Conservation (phyloP, 2,797 vertebrate species). For the Lophius americanus region DNA sequence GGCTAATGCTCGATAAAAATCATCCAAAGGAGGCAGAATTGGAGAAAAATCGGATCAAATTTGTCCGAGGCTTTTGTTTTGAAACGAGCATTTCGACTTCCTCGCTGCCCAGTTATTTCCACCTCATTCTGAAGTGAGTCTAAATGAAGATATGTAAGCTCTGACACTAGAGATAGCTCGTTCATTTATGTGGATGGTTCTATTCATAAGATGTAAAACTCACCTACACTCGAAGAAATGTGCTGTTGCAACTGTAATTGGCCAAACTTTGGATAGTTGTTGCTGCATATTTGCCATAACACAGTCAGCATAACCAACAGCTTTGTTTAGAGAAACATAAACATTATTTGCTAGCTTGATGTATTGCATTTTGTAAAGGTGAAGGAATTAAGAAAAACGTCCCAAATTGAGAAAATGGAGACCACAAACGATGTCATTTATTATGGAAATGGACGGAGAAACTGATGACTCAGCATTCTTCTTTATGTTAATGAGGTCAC, state of each 20-base stretch:
- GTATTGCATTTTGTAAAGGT: too few relatives aligned
- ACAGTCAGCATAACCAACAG: too few relatives aligned
- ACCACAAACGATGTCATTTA: background rate
- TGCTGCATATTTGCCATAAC: too few relatives aligned
- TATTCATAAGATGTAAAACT: too few relatives aligned
- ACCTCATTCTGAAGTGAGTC: background rate
- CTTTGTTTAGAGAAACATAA: too few relatives aligned
- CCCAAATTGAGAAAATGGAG: too few relatives aligned
- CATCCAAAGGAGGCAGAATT: background rate
- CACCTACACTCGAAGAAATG: background rate
- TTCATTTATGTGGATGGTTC: background rate
- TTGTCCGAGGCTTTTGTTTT: background rate
- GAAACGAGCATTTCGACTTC: background rate
- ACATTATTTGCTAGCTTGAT: too few relatives aligned
- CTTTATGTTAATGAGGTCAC: slow-evolving; percentile 14
- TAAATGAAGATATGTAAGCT: background rate
- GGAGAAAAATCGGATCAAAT: too few relatives aligned
- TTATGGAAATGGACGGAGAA: background rate
- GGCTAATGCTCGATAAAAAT: background rate
- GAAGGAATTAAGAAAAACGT: too few relatives aligned
- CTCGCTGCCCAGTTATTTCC: background rate
- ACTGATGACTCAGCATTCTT: slow-evolving; percentile 21
- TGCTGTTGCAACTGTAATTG: background rate
- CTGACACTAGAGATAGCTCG: background rate
- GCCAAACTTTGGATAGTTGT: too few relatives aligned